Conservation (phyloP, 1,140 invertebrate genomes). For the Drosophila albomicans region DNA sequence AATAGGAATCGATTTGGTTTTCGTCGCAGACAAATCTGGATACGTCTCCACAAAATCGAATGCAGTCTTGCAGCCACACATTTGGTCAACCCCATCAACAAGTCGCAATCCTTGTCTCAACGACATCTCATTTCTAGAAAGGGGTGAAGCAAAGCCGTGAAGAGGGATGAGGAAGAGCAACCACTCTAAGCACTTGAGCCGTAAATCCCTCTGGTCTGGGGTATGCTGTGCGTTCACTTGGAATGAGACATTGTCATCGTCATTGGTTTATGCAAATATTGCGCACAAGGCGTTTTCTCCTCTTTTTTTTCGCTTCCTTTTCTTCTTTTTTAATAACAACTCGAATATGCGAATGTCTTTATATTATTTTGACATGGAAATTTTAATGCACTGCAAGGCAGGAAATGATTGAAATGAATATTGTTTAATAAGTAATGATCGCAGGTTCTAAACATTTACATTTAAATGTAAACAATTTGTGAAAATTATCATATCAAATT, state of each 20-base stretch:
- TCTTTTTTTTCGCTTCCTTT: slow-evolving; percentile 8
- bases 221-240: slow-evolving; percentile 45
- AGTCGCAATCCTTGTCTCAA: slow-evolving; percentile 42
- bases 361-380: neutral
- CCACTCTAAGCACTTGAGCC: slow-evolving; percentile 61
- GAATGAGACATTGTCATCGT: slow-evolving; percentile 46
- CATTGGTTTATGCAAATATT: slow-evolving; percentile 69
- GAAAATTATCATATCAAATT: no score
- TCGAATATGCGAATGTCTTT: neutral
- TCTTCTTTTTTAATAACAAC: slow-evolving; percentile 28
- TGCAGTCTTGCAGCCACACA: slow-evolving; percentile 15
- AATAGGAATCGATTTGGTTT: slow-evolving; percentile 68
- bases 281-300: slow-evolving; percentile 42
- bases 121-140: neutral
- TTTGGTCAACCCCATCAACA: slow-evolving; percentile 77
- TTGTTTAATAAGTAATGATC: no score
- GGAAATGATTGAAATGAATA: no score
- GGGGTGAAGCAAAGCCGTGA: neutral
- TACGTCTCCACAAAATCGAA: neutral
- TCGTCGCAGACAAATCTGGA: slow-evolving; percentile 1
- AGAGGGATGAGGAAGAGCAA: neutral
- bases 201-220: slow-evolving; percentile 61
- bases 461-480: no score
- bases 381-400: slow-evolving; percentile 13
- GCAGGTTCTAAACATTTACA: no score